phyloP scores from a whole-genome alignment of 64 coral and sea anemone genomes.

The Hydrozoanthus tunicans region DNA sequence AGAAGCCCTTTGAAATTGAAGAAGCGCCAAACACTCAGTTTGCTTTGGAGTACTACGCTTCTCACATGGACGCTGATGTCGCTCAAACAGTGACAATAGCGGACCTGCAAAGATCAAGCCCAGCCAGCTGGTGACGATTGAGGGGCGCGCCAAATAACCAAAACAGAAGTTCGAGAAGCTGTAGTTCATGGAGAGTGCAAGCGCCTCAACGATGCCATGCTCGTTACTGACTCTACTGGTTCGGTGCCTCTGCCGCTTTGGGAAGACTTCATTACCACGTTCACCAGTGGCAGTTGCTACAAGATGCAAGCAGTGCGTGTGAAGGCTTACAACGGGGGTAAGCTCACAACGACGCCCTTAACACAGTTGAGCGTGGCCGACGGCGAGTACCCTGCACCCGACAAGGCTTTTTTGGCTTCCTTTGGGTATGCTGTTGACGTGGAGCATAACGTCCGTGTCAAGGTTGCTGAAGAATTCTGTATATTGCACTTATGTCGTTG shows the following conservation, averaged over 20 bases:
- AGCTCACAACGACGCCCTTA: slow-evolving; percentile 1
- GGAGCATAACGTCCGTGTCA: neutral
- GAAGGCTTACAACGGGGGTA: neutral
- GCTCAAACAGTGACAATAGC: neutral
- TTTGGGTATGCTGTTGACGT: neutral
- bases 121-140: neutral
- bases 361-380: neutral
- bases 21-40: neutral
- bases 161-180: neutral
- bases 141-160: neutral
- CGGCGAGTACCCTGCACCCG: neutral
- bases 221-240: neutral
- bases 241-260: neutral
- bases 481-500: neutral
- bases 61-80: neutral
- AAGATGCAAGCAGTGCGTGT: neutral
- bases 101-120: neutral
- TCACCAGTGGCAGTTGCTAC: neutral
- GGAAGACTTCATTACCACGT: neutral
- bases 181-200: neutral
- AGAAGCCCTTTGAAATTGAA: neutral
- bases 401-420: neutral
- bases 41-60: neutral
- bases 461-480: neutral
- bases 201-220: neutral